Base-by-base conservation (phyloP, 2,113 vertebrate genomes). In the Gila orcuttii region DNA sequence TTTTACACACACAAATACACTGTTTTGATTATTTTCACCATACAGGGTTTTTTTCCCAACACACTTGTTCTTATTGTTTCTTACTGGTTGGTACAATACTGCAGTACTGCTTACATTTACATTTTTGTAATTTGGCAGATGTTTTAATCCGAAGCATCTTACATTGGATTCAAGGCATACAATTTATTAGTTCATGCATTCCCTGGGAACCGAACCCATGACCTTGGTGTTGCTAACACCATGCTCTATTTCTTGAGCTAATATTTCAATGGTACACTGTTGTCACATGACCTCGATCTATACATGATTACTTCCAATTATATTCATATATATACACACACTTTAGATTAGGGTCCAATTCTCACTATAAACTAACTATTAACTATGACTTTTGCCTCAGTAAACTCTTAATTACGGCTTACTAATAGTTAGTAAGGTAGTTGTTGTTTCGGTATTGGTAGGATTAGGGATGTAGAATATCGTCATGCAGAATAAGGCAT, bases 21-120 rank as follows among this genome's bases (percentile, higher is more conserved):
- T 2, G 15, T 39, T 77, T 66, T 60, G 68, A 87, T 80, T 57
- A 79, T 71, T 28, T 75, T 45, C 73, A n/a, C 21, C 25, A 47
- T 62, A 23, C 47, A 77, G 57, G 1, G 50, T 91, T 92, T 92
- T 88, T 90, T 85, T 6, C 87, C 33, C 33, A 36, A 77, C 21
- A 45, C 33, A 28, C 19, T 25, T 28, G 12, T 21, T 28, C 39
- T 19, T 23, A 17, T 21, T 50, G 17, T 66, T 13, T 15, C 39
- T 45, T 3, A 28, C 23, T 80, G 59, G 23, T 42, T 42, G 39
- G 39, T 42, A 42, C 7, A 42, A 45, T 45, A 47, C 6, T 15
- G n/a, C 4, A 5, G 5, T n/a, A 25, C 2, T 45, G 36, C 21
- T 45, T 45, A 21, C 4, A 3, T 47, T 74, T 23, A 71, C 0